A percentile compares a stretch with the other conserved stretches of the same genome.
phyloP scores from a whole-genome alignment of 2,797 vertebrate genomes.

The Botia almorhae region DNA sequence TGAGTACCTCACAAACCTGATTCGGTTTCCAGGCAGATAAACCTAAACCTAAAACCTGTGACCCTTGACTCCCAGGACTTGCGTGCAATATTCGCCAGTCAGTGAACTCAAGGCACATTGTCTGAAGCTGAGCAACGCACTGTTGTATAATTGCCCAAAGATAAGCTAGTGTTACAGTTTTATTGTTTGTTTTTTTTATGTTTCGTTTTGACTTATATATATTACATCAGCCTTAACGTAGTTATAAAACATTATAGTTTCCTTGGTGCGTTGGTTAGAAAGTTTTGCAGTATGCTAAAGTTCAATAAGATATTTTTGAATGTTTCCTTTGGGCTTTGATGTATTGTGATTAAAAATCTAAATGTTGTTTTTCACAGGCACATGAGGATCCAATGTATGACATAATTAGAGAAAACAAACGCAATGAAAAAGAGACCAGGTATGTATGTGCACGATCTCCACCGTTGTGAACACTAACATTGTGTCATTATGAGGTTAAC shows the following conservation, averaged over 20 bases:
- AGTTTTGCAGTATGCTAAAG: neutral
- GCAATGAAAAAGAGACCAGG: conserved; percentile 94
- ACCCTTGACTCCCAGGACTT: neutral
- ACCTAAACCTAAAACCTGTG: neutral
- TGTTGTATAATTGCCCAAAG: neutral
- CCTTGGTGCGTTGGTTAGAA: neutral
- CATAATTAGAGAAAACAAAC: conserved; percentile 92
- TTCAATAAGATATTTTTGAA: neutral
- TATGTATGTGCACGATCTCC: no score
- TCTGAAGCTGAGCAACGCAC: neutral
- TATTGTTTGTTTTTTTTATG: neutral
- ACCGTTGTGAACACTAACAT: no score
- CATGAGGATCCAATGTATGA: conserved; percentile 99
- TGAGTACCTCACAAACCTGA: neutral
- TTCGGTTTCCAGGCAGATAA: neutral
- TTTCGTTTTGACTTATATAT: neutral
- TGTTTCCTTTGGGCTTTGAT: neutral
- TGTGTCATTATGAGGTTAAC: conserved; percentile 1
- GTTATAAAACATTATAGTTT: neutral
- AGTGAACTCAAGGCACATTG: neutral
- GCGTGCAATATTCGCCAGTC: neutral
- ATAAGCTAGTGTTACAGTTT: neutral
- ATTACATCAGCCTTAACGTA: neutral
- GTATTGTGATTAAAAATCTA: neutral
- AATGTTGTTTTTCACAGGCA: conserved; percentile 75